These are phyloP conservation scores for Netelia virgata DNA, from an alignment of 2,888 invertebrate genomes.

Conservation along the genomic window DNA sequence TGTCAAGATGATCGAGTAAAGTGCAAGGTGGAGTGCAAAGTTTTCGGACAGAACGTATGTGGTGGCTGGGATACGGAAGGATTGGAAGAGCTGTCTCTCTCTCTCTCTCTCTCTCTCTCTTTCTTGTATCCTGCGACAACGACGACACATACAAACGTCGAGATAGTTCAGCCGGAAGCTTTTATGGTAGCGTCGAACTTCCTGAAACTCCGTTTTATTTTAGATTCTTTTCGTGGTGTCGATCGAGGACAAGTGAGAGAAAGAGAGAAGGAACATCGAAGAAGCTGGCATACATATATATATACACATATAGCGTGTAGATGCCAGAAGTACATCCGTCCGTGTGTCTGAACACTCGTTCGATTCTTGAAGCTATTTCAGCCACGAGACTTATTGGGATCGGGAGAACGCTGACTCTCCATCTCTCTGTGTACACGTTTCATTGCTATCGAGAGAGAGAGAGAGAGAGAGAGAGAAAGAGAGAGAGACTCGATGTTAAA, in stretches of 20 bases:
- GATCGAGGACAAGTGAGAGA: slow-evolving; percentile 1
- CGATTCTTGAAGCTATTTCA: slow-evolving; percentile 51
- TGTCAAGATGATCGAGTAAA: slow-evolving; percentile 57
- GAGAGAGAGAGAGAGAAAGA: not conserved
- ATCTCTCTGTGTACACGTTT: slow-evolving; percentile 7
- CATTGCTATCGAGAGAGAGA: not conserved
- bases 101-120: not conserved
- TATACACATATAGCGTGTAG: not conserved
- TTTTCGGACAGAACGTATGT: slow-evolving; percentile 70
- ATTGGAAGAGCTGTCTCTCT: slow-evolving; percentile 5
- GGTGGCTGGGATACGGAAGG: slow-evolving; percentile 46
- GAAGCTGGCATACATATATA: not conserved
- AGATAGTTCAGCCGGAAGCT: slow-evolving; percentile 71
- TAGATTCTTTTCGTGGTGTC: slow-evolving; percentile 31
- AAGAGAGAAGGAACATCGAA: not conserved
- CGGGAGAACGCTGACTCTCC: slow-evolving; percentile 35
- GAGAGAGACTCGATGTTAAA: not conserved
- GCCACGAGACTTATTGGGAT: slow-evolving; percentile 47
- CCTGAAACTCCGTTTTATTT: slow-evolving; percentile 71
- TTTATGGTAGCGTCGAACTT: slow-evolving; percentile 72
- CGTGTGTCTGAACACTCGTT: slow-evolving; percentile 3
- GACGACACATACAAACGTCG: slow-evolving; percentile 60
- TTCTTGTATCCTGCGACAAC: slow-evolving; percentile 17
- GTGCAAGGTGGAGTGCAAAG: slow-evolving; percentile 71
- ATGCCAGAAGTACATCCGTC: slow-evolving; percentile 29